Evolutionary conservation across 2,888 invertebrate species (phyloP).

Genomic region (Rhamnusium bicolor): DNA sequence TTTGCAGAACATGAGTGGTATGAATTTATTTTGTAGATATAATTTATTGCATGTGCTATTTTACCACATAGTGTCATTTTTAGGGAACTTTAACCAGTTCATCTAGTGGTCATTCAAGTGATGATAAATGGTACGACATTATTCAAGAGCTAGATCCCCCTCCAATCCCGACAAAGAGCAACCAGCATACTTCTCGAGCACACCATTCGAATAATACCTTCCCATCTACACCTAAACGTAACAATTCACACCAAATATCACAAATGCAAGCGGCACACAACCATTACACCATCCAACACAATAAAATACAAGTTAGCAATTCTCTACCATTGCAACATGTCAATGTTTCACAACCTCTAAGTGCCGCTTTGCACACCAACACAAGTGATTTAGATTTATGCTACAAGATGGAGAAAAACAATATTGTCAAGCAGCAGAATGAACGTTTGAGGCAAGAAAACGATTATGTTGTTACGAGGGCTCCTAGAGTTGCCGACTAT

Average conservation of each 20-base stretch:
- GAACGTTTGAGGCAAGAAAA: conserved; percentile 70
- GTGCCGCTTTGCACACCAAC: conserved; percentile 68
- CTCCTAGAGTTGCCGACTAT: conserved; percentile 59
- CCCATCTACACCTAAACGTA: conserved; percentile 68
- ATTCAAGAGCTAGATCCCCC: conserved; percentile 73
- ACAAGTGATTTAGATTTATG: conserved; percentile 65
- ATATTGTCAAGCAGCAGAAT: conserved; percentile 66
- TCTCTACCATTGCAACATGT: conserved; percentile 69
- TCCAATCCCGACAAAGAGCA: conserved; percentile 70
- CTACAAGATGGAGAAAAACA: conserved; percentile 65
- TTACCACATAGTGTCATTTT: conserved; percentile 44
- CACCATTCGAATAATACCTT: conserved; percentile 64
- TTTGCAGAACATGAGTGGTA: too few species aligned
- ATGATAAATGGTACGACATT: conserved; percentile 79
- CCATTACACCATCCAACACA: conserved; percentile 67
- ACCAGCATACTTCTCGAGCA: conserved; percentile 63
- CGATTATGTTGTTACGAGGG: conserved; percentile 69
- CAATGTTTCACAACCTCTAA: conserved; percentile 68
- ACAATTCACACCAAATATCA: conserved; percentile 64
- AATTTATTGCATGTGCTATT: not conserved
- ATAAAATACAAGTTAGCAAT: conserved; percentile 69
- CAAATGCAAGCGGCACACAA: conserved; percentile 59
- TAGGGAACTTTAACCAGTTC: conserved; percentile 77
- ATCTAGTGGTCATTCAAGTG: conserved; percentile 77
- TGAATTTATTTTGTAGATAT: too few species aligned